Evolutionary conservation across 2,888 invertebrate species (phyloP), one percentile per base, ranked within the genome.

Genomic region (Idaea dimidiata): DNA sequence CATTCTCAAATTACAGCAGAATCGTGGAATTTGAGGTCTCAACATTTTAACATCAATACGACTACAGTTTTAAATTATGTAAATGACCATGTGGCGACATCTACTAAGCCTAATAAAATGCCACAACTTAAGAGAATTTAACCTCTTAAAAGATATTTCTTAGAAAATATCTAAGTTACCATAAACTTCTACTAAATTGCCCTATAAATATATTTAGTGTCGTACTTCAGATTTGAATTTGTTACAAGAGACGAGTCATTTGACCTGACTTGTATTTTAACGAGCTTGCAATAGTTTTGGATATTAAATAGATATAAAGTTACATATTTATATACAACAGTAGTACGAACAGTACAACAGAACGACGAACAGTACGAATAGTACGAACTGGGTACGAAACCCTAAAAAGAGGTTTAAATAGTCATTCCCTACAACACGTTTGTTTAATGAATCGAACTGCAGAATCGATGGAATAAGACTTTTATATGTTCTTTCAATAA

Each of bases 181-280:
- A 16, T 61, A 61, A 59, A 59, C 57, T 55, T 63, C 61, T 65
- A 65, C 61, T 58, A 63, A 67, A 66, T 62, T 61, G 58, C 60
- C 61, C 53, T 62, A 66, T 66, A 60, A 66, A 63, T 8, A 43
- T 43, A 10, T 43, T 43, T 43, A 43, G 43, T 43, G 43, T 43
- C 43, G 43, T 43, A 43, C 10, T 43, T 43, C 7, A 43, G 43
- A 43, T 43, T 43, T 43, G 43, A 43, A 43, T 43, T 43, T 14
- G 43, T 43, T 43, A 43, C 43, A 14, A 10, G 43, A 43, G 14
- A 43, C 43, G 10, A 43, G 43, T 43, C 10, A 43, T 43, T 43
- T 43, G 43, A 43, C 3, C 43, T 43, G 14, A 8, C 43, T 43
- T 43, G 14, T 8, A 43, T 43, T 14, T 43, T 14, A 33, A 43